A percentile compares a stretch with the other conserved stretches of the same genome.
phyloP scores from a whole-genome alignment of 2,797 vertebrate genomes.

The Pogonophryne albipinna region DNA sequence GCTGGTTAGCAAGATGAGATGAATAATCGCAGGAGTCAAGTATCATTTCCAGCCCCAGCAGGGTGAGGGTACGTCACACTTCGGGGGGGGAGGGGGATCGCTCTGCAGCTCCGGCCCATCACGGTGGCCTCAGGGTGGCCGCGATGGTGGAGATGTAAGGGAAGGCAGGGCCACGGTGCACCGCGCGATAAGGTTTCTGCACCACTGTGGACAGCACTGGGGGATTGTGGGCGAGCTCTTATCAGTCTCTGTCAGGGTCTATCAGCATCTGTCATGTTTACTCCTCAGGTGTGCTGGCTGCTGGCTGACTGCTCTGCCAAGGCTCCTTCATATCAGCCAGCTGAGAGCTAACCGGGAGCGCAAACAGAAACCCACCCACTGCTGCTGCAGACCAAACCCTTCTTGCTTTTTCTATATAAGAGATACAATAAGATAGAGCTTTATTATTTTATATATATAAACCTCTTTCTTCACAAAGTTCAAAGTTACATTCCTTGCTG shows the following conservation, averaged over 20 bases:
- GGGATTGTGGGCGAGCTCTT: slow-evolving; percentile 67
- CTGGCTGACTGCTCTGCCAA: slow-evolving; percentile 70
- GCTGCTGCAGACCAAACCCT: slow-evolving; percentile 24
- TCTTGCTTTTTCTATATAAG: slow-evolving; percentile 22
- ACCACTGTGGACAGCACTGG: slow-evolving; percentile 63
- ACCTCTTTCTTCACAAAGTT: slow-evolving; percentile 44
- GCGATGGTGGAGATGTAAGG: slow-evolving; percentile 27
- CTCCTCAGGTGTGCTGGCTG: slow-evolving; percentile 77
- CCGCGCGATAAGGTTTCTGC: slow-evolving; percentile 67
- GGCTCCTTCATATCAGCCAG: slow-evolving; percentile 69
- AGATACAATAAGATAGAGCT: too few species aligned
- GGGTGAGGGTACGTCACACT: slow-evolving; percentile 16
- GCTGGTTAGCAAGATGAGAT: slow-evolving; percentile 54
- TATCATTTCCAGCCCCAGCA: slow-evolving; percentile 45
- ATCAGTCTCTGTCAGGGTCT: slow-evolving; percentile 77
- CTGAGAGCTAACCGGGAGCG: slow-evolving; percentile 60
- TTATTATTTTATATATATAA: too few species aligned
- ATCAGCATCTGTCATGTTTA: slow-evolving; percentile 79
- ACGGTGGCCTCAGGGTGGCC: slow-evolving; percentile 6
- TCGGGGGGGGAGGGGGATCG: slow-evolving; percentile 1
- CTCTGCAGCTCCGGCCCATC: background rate
- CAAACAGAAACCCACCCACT: slow-evolving; percentile 61
- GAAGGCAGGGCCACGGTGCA: slow-evolving; percentile 46
- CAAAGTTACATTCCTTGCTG: slow-evolving; percentile 4
- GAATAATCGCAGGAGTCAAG: slow-evolving; percentile 62